phyloP scores from a whole-genome alignment of 2,113 vertebrate genomes.

The Galbula dea region DNA sequence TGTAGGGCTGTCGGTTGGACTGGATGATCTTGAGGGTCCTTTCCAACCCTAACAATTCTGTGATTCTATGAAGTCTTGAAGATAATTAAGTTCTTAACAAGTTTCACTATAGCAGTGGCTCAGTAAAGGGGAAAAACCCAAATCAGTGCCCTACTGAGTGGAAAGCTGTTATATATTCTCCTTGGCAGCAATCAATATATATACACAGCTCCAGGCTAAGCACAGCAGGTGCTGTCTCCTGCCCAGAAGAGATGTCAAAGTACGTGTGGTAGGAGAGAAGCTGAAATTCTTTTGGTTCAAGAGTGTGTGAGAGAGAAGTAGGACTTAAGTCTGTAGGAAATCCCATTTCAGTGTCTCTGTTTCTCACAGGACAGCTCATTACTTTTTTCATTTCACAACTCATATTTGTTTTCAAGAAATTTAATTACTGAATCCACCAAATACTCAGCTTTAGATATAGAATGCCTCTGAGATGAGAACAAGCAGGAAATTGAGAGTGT shows the following conservation, averaged over 20 bases:
- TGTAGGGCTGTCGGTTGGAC: too few species aligned
- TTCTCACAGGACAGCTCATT: neutral
- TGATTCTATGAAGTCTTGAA: rapidly evolving
- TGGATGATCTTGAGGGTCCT: too few species aligned
- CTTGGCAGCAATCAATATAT: neutral
- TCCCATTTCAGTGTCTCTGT: neutral
- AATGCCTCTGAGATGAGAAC: neutral
- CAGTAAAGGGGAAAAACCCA: neutral
- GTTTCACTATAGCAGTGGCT: rapidly evolving
- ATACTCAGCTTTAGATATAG: neutral
- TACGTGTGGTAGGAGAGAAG: neutral
- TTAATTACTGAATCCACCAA: neutral
- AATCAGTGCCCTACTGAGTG: neutral
- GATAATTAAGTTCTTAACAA: neutral
- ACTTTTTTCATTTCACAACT: neutral
- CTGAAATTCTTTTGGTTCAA: neutral
- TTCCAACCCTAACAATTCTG: too few species aligned
- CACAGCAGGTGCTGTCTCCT: neutral
- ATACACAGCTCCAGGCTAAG: neutral
- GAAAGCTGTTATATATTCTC: neutral
- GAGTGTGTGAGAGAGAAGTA: neutral
- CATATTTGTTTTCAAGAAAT: neutral
- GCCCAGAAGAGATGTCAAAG: neutral
- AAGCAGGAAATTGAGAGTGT: neutral
- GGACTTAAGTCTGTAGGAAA: neutral